Evolutionary conservation across 2,113 vertebrate genomes (phyloP).

Genomic region (Lynx canadensis): DNA sequence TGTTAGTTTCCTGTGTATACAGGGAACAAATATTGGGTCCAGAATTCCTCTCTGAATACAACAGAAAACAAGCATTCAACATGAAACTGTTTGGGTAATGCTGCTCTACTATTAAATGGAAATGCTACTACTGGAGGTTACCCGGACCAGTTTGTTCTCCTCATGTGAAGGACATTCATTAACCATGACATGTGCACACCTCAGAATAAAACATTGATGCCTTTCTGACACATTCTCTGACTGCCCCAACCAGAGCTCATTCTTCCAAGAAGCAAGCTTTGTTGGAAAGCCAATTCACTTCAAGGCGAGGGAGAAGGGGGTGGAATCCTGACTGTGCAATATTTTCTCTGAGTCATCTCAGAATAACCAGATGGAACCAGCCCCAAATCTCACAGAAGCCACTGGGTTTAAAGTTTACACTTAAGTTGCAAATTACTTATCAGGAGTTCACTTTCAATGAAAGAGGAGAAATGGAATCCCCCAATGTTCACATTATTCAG

Average conservation of each 20-base stretch:
- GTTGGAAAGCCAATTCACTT: constrained; percentile 1
- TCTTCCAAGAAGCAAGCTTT: constrained; percentile 8
- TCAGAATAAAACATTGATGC: not conserved
- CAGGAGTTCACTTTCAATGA: constrained; percentile 7
- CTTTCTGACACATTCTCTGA: not conserved
- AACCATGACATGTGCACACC: not conserved
- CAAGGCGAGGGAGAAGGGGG: not conserved
- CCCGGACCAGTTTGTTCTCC: not conserved
- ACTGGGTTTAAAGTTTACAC: constrained; percentile 90
- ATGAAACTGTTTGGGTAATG: not conserved
- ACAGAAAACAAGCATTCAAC: not conserved
- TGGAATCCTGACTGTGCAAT: constrained; percentile 76
- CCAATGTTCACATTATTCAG: constrained; percentile 33
- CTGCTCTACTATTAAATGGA: not conserved
- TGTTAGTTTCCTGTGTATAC: not conserved
- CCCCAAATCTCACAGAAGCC: constrained; percentile 84
- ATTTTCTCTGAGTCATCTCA: constrained; percentile 85
- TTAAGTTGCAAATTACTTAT: constrained; percentile 81
- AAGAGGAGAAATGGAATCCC: not conserved
- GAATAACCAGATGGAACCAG: constrained; percentile 93
- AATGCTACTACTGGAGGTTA: not conserved
- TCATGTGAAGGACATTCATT: not conserved
- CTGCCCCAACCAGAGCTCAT: not conserved
- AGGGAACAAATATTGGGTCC: not conserved
- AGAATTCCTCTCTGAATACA: constrained; percentile 8